These are phyloP conservation scores for Leucania comma DNA, from an alignment of 2,888 invertebrate genomes.

Conservation along the genomic window DNA sequence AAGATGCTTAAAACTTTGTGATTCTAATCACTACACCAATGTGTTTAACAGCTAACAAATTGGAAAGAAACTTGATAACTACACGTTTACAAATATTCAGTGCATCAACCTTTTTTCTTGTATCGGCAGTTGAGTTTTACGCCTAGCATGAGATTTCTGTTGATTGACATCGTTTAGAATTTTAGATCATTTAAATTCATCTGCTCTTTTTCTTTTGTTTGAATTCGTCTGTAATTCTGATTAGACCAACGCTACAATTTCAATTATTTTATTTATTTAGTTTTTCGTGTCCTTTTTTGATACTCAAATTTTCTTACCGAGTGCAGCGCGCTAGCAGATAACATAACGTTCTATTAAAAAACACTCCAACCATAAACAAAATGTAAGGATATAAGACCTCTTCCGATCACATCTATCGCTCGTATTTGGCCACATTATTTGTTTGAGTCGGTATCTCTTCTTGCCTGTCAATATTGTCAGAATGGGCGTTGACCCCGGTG, in stretches of 20 bases:
- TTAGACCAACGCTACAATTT: not conserved
- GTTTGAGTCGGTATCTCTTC: conserved; percentile 83
- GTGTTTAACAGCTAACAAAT: not conserved
- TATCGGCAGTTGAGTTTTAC: conserved; percentile 16
- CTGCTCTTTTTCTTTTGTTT: not conserved
- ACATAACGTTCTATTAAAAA: not conserved
- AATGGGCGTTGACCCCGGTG: conserved; percentile 81
- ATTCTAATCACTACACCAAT: not conserved
- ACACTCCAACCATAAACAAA: conserved; percentile 43
- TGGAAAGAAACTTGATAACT: not conserved
- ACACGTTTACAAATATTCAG: not conserved
- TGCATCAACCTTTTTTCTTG: conserved; percentile 39
- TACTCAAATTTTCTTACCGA: not conserved
- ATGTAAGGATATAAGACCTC: conserved; percentile 55
- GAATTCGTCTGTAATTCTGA: not conserved
- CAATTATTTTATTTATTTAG: not conserved
- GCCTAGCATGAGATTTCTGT: conserved; percentile 25
- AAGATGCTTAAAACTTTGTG: not conserved
- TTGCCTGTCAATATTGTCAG: conserved; percentile 84
- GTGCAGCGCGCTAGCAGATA: not conserved
- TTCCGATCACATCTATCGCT: conserved; percentile 69
- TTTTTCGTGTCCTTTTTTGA: conserved; percentile 7
- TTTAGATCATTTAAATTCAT: conserved; percentile 13
- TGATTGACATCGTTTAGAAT: conserved; percentile 19
- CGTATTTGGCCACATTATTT: conserved; percentile 85